Conservation (phyloP, 2,113 vertebrate genomes). For the Hippocampus mohnikei region DNA sequence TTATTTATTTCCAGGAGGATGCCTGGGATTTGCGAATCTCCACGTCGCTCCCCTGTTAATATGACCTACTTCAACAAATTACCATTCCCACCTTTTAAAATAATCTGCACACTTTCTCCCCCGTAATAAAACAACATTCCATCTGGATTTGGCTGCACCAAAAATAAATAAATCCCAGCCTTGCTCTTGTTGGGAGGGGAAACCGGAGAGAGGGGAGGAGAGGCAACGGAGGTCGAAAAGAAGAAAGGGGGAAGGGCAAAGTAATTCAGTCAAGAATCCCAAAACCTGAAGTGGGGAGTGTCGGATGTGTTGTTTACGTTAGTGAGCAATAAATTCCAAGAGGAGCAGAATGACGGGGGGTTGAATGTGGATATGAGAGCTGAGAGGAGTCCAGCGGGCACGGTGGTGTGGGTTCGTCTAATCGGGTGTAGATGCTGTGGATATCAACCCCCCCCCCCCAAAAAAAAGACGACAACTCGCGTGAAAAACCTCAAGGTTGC, state of each 20-base stretch:
- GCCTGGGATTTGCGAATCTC: background rate
- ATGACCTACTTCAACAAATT: background rate
- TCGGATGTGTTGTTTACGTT: conserved; percentile 62
- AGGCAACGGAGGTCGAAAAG: background rate
- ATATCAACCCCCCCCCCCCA: conserved; percentile 13
- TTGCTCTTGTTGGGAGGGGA: conserved; percentile 31
- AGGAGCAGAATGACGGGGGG: conserved; percentile 21
- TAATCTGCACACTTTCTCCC: conserved; percentile 31
- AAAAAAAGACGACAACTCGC: conserved; percentile 15
- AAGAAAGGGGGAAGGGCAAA: background rate
- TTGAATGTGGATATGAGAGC: conserved; percentile 21
- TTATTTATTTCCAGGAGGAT: conserved; percentile 7
- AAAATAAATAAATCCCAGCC: conserved; percentile 32
- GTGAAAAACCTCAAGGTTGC: conserved; percentile 10
- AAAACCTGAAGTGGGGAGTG: conserved; percentile 35
- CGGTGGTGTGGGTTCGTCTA: conserved; percentile 18
- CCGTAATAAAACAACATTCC: conserved; percentile 45
- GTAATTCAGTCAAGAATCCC: conserved; percentile 9
- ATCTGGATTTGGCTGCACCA: conserved; percentile 39
- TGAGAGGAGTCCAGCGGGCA: conserved; percentile 40
- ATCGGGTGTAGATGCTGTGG: background rate
- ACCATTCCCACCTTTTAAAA: conserved; percentile 39
- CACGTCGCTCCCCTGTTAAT: background rate
- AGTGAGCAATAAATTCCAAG: conserved; percentile 63
- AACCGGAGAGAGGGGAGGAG: conserved; percentile 27